Percentiles rank a stretch among this genome's conserved stretches.
phyloP scores from a whole-genome alignment of 2,113 vertebrate species.

The Mungos mungo region DNA sequence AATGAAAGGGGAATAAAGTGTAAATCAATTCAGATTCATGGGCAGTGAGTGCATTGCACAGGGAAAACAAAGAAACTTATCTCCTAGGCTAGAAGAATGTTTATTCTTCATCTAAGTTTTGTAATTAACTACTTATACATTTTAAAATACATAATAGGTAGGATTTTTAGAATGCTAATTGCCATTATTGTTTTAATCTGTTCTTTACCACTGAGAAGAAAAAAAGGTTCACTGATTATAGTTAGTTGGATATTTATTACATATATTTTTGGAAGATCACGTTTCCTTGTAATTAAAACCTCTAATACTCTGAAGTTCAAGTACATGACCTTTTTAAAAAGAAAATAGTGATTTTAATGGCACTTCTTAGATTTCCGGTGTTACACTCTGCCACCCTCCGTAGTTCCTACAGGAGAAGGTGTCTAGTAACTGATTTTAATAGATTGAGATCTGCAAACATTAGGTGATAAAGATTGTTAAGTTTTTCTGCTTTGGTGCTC shows the following conservation, averaged over 20 bases:
- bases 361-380: slow-evolving; percentile 19
- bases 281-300: slow-evolving; percentile 39
- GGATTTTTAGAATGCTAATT: slow-evolving; percentile 27
- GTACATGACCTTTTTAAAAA: not conserved
- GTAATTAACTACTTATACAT: not conserved
- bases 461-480: not conserved
- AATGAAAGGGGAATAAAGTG: not conserved
- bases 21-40: not conserved
- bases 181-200: slow-evolving; percentile 4
- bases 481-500: not conserved
- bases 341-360: not conserved
- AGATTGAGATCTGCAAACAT: not conserved
- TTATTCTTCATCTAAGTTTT: not conserved
- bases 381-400: not conserved
- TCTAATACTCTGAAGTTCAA: slow-evolving; percentile 38
- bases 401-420: not conserved
- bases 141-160: not conserved
- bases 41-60: not conserved
- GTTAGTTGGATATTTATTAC: not conserved
- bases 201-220: slow-evolving; percentile 8
- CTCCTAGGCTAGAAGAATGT: not conserved
- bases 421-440: not conserved
- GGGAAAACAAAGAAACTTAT: not conserved
- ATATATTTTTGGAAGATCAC: not conserved
- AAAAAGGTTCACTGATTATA: not conserved